Percentiles rank a stretch among this genome's conserved stretches.
Conservation (phyloP, 2,888 invertebrate species). For the Mamestra brassicae region DNA sequence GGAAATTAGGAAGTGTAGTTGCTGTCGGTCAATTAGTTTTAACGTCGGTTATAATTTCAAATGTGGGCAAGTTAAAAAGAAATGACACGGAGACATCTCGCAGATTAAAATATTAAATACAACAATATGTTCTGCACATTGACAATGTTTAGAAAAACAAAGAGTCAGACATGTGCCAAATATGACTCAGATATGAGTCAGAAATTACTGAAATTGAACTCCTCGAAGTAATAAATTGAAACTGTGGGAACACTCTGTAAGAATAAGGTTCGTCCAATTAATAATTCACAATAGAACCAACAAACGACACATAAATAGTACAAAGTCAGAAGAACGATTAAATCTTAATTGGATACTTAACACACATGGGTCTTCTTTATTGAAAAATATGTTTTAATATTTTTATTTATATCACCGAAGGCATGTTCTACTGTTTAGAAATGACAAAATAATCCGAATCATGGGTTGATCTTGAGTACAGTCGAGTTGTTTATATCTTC, state of each 20-base stretch:
- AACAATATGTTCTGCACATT: conserved; percentile 6
- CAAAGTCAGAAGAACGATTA: neutral
- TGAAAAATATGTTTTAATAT: neutral
- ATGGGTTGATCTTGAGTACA: neutral
- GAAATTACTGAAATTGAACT: neutral
- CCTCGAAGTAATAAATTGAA: neutral
- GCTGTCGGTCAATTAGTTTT: neutral
- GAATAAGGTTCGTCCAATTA: neutral
- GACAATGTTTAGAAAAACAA: neutral
- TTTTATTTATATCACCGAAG: neutral
- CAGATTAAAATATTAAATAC: neutral
- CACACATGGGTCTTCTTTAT: neutral
- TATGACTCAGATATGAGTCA: neutral
- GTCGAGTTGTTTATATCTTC: neutral
- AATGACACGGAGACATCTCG: no score
- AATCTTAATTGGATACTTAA: neutral
- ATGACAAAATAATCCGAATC: neutral
- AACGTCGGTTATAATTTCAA: neutral
- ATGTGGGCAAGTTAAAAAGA: no score
- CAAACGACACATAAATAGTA: no score
- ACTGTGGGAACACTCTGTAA: neutral
- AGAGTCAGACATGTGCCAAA: neutral
- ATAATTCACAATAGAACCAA: neutral
- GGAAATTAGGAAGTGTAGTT: neutral
- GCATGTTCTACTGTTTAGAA: neutral